A percentile compares a stretch with the other conserved stretches of the same genome.
These are phyloP conservation scores for Eueides isabella DNA, from an alignment of 1,140 invertebrate genomes.

Conservation along the genomic window DNA sequence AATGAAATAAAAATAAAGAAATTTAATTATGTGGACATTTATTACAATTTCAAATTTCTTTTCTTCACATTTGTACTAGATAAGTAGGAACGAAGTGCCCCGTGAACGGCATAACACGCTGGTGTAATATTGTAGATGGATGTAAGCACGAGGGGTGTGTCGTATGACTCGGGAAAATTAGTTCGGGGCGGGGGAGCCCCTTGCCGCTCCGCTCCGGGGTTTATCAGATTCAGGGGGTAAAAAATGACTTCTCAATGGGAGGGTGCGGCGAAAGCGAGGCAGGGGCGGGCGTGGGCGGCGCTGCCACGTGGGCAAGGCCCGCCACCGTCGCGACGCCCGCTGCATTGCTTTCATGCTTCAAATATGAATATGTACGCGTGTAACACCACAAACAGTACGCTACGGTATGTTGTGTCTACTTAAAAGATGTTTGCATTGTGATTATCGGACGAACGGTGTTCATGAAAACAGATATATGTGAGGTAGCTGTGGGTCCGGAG, in stretches of 20 bases:
- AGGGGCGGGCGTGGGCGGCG: slow-evolving; percentile 71
- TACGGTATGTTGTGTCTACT: slow-evolving; percentile 51
- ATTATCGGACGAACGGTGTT: slow-evolving; percentile 53
- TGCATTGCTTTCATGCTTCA: slow-evolving; percentile 48
- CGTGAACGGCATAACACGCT: slow-evolving; percentile 77
- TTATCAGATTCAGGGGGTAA: slow-evolving; percentile 81
- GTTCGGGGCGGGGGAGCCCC: slow-evolving; percentile 80
- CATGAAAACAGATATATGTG: slow-evolving; percentile 61
- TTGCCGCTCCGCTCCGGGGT: slow-evolving; percentile 58
- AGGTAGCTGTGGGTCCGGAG: slow-evolving; percentile 60
- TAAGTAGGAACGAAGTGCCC: slow-evolving; percentile 75
- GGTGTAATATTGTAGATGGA: slow-evolving; percentile 81
- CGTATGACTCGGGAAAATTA: slow-evolving; percentile 81
- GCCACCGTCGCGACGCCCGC: slow-evolving; percentile 53
- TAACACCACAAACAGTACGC: slow-evolving; percentile 18
- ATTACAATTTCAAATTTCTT: slow-evolving; percentile 63
- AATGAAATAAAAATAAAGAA: neutral
- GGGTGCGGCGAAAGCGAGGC: slow-evolving; percentile 63
- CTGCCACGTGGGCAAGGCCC: slow-evolving; percentile 67
- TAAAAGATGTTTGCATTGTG: slow-evolving; percentile 55
- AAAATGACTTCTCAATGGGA: slow-evolving; percentile 82
- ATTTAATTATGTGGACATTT: neutral
- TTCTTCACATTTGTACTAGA: slow-evolving; percentile 66
- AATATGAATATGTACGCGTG: slow-evolving; percentile 49
- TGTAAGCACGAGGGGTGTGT: slow-evolving; percentile 81